Base-by-base conservation (phyloP, 2,888 invertebrate genomes). In the Sminthurinus aureus region DNA sequence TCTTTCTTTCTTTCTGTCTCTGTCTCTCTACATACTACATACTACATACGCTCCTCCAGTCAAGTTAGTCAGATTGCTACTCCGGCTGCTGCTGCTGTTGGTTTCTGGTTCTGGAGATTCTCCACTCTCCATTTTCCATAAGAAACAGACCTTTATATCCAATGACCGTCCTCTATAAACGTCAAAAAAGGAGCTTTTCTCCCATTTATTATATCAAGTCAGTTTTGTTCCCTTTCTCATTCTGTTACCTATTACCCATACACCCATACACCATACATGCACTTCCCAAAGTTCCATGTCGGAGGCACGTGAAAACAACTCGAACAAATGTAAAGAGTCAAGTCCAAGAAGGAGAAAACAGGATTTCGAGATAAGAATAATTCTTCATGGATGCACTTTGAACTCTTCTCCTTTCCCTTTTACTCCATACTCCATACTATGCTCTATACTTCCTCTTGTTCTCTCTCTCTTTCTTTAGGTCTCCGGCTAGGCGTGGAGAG, bases 71-170 rank as follows among this genome's bases (percentile, higher is more conserved):
- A 38, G 38, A 38, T 38, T 38, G 38, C 38, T 38, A 38, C 38
- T 38, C 6, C 38, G 1, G 6, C 38, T 38, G n/a, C n/a, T n/a
- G n/a, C n/a, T n/a, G n/a, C n/a, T 38, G 1, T 38, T 38, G 6
- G 3, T 38, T 38, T 50, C 52, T 73, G 15, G 20, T 38, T 26
- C 73, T 38, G 3, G 3, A 26, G 15, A 15, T n/a, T n/a, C 26
- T 24, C 38, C 73, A 73, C 73, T 26, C 24, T 26, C 8, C 12
- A 38, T 0, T 13, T 0, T 38, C 9, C 24, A 69, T 24, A 20
- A 79, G 71, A 50, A 67, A 67, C 51, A 79, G 38, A 79, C 51
- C 51, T 79, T 67, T 38, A 38, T 38, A 38, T 38, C 38, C 38
- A 38, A 38, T 38, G 38, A 38, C 38, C 64, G 15, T 66, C 66